A percentile compares a stretch with the other conserved stretches of the same genome.
These are phyloP conservation scores for Pluvialis apricaria DNA, from an alignment of 2,113 vertebrate genomes.

Conservation along the genomic window DNA sequence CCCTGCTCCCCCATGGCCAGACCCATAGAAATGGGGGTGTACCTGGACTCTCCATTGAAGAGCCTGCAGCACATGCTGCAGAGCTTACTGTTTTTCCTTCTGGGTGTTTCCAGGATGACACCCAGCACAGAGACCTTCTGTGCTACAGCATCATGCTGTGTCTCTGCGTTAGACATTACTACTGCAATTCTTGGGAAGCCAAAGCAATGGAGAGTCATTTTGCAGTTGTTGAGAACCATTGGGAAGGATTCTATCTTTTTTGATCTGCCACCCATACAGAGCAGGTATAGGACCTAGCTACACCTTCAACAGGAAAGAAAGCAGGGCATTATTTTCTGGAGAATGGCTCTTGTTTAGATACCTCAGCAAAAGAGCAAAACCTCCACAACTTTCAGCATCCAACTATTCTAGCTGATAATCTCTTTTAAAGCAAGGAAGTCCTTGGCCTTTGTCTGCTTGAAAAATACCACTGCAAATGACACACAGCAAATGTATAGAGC, in stretches of 20 bases:
- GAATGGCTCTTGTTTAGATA: not conserved
- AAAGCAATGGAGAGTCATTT: not conserved
- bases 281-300: not conserved
- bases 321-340: not conserved
- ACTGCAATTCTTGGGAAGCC: not conserved
- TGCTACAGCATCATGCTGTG: not conserved
- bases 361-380: not conserved
- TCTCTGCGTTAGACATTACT: not conserved
- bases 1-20: not conserved
- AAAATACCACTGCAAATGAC: not conserved
- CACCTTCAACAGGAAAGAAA: not conserved
- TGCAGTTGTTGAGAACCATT: not conserved
- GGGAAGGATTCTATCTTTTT: not conserved
- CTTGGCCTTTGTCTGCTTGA: not conserved
- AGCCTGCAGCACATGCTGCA: not conserved
- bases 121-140: not conserved
- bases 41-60: not conserved
- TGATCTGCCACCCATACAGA: not conserved
- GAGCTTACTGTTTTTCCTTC: not conserved
- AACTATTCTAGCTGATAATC: not conserved
- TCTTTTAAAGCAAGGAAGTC: not conserved
- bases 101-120: not conserved
- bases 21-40: not conserved
- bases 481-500: not conserved
- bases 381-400: not conserved